Conservation (phyloP, 2,113 vertebrate species). For the Trogon surrucura region DNA sequence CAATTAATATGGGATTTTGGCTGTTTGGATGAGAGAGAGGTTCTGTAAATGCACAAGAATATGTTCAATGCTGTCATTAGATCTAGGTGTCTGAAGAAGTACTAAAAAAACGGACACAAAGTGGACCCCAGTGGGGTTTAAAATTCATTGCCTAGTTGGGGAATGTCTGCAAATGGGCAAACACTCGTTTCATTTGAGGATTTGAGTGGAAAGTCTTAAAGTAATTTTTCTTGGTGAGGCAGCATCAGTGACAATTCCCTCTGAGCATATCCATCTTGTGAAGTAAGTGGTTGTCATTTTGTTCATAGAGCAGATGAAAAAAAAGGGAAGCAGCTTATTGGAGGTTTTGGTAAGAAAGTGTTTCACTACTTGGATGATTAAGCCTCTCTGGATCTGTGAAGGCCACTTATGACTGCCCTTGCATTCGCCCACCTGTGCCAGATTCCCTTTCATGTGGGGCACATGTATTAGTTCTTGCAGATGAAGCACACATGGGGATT, state of each 20-base stretch:
- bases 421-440: background rate
- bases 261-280: slow-evolving; percentile 28
- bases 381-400: slow-evolving; percentile 10
- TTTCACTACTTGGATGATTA: background rate
- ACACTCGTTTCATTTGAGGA: background rate
- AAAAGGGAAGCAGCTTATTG: background rate
- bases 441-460: background rate
- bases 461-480: background rate
- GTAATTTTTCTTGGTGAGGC: slow-evolving; percentile 13
- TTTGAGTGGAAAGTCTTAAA: slow-evolving; percentile 7
- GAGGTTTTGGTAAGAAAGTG: background rate
- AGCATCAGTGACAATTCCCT: slow-evolving; percentile 7
- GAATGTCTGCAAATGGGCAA: background rate
- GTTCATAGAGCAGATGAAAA: background rate
- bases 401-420: background rate
- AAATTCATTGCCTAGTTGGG: background rate
- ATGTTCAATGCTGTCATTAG: background rate
- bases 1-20: background rate
- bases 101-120: background rate
- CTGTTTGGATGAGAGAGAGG: background rate
- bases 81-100: background rate
- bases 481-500: background rate
- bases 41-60: background rate
- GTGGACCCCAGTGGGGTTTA: background rate
- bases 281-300: slow-evolving; percentile 48